phyloP scores from a whole-genome alignment of 2,113 vertebrate species.

The Archilochus colubris region DNA sequence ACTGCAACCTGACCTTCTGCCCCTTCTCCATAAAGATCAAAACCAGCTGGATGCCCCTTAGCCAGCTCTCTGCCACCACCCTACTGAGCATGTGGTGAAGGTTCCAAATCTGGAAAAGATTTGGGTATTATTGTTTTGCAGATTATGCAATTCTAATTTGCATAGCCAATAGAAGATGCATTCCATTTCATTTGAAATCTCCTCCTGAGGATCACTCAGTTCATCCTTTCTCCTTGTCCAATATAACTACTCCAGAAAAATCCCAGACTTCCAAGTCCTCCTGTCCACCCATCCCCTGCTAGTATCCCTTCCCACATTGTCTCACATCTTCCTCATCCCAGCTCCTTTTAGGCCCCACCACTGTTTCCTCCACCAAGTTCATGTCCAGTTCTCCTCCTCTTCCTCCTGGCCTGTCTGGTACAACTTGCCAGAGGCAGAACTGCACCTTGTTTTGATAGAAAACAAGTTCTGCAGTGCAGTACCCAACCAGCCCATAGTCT shows the following conservation, averaged over 20 bases:
- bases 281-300: rapidly evolving
- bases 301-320: not conserved
- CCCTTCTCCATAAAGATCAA: conserved; percentile 16
- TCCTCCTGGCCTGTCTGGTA: not conserved
- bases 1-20: not conserved
- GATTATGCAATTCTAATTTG: conserved; percentile 40
- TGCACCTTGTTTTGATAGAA: not conserved
- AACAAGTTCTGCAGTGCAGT: not conserved
- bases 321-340: not conserved
- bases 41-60: conserved; percentile 29
- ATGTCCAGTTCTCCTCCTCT: not conserved
- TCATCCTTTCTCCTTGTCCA: not conserved
- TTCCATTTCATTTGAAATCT: not conserved
- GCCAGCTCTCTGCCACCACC: not conserved
- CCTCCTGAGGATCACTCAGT: not conserved
- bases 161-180: not conserved
- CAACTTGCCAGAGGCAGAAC: not conserved
- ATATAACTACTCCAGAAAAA: not conserved
- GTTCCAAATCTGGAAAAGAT: conserved; percentile 36
- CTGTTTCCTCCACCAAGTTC: not conserved
- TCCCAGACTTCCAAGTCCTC: not conserved
- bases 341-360: not conserved
- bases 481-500: not conserved
- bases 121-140: not conserved
- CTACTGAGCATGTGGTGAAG: not conserved